phyloP scores from a whole-genome alignment of 2,888 invertebrate genomes.

The Nymphalis urticae region DNA sequence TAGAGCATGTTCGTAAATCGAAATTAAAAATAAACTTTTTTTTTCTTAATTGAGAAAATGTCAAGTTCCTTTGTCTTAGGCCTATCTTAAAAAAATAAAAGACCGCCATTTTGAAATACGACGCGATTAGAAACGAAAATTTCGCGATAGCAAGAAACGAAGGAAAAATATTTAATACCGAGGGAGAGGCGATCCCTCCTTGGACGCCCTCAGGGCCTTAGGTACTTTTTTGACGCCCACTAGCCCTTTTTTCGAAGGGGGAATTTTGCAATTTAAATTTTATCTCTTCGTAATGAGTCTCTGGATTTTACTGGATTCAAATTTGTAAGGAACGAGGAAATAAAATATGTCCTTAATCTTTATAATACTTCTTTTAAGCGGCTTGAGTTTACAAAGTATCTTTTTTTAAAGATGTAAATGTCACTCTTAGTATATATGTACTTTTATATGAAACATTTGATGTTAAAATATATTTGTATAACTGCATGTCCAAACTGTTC shows the following conservation, averaged over 20 bases:
- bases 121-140: conserved; percentile 40
- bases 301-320: conserved; percentile 50
- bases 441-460: too few species aligned
- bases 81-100: conserved; percentile 18
- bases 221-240: conserved; percentile 74
- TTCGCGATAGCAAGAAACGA: conserved; percentile 60
- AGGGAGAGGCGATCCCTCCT: conserved; percentile 45
- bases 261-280: conserved; percentile 78
- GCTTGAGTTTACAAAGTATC: neutral
- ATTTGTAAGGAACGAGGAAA: conserved; percentile 40
- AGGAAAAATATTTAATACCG: conserved; percentile 62
- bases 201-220: conserved; percentile 34
- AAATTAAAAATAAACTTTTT: neutral
- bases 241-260: conserved; percentile 72
- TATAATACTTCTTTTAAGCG: conserved; percentile 21
- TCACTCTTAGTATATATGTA: too few species aligned
- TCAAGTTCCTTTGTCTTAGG: neutral
- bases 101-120: conserved; percentile 29
- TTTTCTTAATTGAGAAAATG: neutral
- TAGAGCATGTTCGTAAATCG: neutral
- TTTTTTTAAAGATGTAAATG: neutral
- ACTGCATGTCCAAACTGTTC: too few species aligned
- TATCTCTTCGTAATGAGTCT: conserved; percentile 72
- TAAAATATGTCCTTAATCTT: conserved; percentile 38
- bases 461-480: too few species aligned